Conservation (phyloP, 2,888 invertebrate genomes). For the Caenorhabditis japonica region DNA sequence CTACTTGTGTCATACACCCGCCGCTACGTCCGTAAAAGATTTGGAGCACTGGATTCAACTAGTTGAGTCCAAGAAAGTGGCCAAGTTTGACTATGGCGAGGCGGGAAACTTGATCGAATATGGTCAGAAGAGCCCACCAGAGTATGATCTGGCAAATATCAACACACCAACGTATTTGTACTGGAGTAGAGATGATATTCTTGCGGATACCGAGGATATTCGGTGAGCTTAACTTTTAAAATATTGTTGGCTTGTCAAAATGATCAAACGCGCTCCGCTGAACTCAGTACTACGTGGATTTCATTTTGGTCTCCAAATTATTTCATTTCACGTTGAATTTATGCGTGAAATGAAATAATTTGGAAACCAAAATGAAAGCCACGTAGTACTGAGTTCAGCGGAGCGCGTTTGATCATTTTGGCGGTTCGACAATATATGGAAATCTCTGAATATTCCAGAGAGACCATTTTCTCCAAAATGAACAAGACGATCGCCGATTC, state of each 20-base stretch:
- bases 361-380: too few species aligned
- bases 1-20: conserved; percentile 62
- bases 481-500: conserved; percentile 57
- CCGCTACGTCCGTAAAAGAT: conserved; percentile 64
- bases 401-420: too few species aligned
- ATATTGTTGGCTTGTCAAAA: too few species aligned
- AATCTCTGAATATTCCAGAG: conserved; percentile 42
- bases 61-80: conserved; percentile 50
- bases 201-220: conserved; percentile 70
- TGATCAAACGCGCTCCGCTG: too few species aligned
- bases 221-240: conserved; percentile 43
- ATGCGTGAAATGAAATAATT: too few species aligned
- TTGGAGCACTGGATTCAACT: conserved; percentile 62
- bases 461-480: conserved; percentile 57
- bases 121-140: conserved; percentile 65
- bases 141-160: conserved; percentile 68
- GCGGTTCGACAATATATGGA: too few species aligned
- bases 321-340: too few species aligned
- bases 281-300: too few species aligned
- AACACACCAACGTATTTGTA: conserved; percentile 69
- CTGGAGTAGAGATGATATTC: conserved; percentile 73
- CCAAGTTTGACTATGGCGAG: conserved; percentile 60
- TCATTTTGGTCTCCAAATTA: too few species aligned
- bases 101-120: conserved; percentile 51
- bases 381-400: too few species aligned